phyloP scores from a whole-genome alignment of 2,888 invertebrate species.

The Coenonympha glycerion region DNA sequence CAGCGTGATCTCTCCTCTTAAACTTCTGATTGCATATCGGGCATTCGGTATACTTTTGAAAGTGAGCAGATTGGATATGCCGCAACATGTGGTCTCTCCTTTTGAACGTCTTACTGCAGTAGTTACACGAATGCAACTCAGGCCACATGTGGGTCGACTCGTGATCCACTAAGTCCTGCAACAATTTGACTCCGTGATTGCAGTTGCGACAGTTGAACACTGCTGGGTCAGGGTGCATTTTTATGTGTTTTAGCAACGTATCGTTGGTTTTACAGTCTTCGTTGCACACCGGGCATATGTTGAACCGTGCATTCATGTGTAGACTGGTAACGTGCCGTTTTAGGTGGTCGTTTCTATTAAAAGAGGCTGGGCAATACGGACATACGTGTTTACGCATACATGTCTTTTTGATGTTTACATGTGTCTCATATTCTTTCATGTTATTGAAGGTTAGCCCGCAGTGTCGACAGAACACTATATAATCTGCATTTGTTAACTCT shows the following conservation, averaged over 20 bases:
- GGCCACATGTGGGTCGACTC: constrained; percentile 34
- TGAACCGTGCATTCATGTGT: constrained; percentile 34
- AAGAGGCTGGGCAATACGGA: constrained; percentile 37
- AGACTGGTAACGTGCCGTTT: constrained; percentile 45
- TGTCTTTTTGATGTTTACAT: constrained; percentile 42
- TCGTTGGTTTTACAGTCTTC: constrained; percentile 42
- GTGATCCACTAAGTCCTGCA: constrained; percentile 38
- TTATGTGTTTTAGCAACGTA: constrained; percentile 40
- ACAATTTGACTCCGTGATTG: constrained; percentile 31
- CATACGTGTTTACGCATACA: constrained; percentile 38
- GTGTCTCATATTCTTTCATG: constrained; percentile 38
- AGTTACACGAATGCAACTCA: constrained; percentile 40
- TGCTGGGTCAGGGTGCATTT: constrained; percentile 29
- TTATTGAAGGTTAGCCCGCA: constrained; percentile 41
- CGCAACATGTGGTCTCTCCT: constrained; percentile 51
- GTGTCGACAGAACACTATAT: constrained; percentile 31
- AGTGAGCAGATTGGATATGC: constrained; percentile 47
- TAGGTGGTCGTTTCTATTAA: constrained; percentile 46
- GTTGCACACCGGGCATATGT: constrained; percentile 42
- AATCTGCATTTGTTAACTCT: too few species aligned
- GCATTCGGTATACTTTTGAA: constrained; percentile 40
- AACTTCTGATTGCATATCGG: constrained; percentile 44
- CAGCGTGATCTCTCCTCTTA: constrained; percentile 51
- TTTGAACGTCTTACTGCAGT: constrained; percentile 46
- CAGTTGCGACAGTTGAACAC: constrained; percentile 42